Conservation (phyloP, 1,140 invertebrate species). For the Formica exsecta region DNA sequence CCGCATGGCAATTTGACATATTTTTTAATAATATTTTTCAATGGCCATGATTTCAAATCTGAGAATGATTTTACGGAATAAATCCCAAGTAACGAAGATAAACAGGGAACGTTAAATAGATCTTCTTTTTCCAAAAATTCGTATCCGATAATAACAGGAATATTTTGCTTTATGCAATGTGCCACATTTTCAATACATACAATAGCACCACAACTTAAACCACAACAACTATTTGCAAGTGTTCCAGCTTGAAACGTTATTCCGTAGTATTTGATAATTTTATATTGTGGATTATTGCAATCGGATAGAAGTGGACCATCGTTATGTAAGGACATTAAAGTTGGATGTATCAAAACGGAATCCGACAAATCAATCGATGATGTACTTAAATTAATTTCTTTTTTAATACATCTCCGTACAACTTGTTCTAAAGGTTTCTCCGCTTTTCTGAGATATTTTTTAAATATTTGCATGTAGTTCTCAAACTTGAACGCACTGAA, state of each 20-base stretch:
- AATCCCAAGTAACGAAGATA: neutral
- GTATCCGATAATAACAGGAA: too few relatives aligned
- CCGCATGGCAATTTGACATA: neutral
- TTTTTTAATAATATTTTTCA: neutral
- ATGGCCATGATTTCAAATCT: too few relatives aligned
- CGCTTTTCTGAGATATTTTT: slow-evolving; percentile 5
- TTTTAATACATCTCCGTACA: neutral
- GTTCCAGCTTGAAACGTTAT: too few relatives aligned
- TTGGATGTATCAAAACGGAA: neutral
- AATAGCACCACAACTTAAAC: too few relatives aligned
- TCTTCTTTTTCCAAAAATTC: too few relatives aligned
- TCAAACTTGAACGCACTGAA: slow-evolving; percentile 4
- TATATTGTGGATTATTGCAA: too few relatives aligned
- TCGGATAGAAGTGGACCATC: too few relatives aligned
- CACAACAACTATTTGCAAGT: too few relatives aligned
- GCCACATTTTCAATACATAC: too few relatives aligned
- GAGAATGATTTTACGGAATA: neutral
- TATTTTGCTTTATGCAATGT: too few relatives aligned
- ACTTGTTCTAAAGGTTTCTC: slow-evolving; percentile 3
- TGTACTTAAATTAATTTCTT: neutral
- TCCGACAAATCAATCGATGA: neutral
- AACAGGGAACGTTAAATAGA: too few relatives aligned
- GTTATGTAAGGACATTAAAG: neutral
- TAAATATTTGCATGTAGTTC: neutral
- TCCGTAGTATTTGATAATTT: too few relatives aligned